Base-by-base conservation (phyloP, 2,888 invertebrate species). In the Tridacna crocea region DNA sequence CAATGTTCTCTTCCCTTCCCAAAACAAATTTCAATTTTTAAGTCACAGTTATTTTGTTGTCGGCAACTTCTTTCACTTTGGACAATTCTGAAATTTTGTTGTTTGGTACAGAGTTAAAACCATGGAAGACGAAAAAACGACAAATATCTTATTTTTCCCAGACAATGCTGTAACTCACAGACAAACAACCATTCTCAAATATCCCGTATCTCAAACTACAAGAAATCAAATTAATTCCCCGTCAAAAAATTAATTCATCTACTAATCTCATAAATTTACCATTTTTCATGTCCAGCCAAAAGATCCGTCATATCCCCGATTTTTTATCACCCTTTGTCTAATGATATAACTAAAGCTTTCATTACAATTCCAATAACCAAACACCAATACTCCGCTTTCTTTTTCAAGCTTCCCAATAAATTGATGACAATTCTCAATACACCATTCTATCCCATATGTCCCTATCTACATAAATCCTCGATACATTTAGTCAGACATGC, bases 381-480 rank as follows among this genome's bases (percentile, higher is more conserved):
- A 22, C 51, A 22, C 8, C 46, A 24, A n/a, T 24, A 70, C 48
- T 26, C 70, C 51, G 11, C 70, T 70, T 68, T 68, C 68, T 68
- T 47, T 26, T 26, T 15, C 63, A 27, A n/a, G n/a, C 17, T 22
- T 24, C 17, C 48, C 70, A 48, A 70, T 70, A 70, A 70, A 70
- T 70, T 70, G 51, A 70, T 51, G 70, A 70, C 48, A 47, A 22
- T 51, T 51, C 70, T 70, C 47, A 51, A 70, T 70, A 70, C 70
- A 70, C 70, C 26, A 70, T 70, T 66, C 47, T 36, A 70, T 51
- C 70, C 70, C 70, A 51, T 70, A 70, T 70, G 70, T 70, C 70
- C 26, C 70, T 2, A 70, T 70, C 70, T 70, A 70, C 51, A 61
- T 77, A 81, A 80, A 80, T 80, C 80, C 72, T 55, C 80, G 75